These are phyloP conservation scores for Alosa alosa DNA, from an alignment of 2,113 vertebrate species.

Conservation along the genomic window DNA sequence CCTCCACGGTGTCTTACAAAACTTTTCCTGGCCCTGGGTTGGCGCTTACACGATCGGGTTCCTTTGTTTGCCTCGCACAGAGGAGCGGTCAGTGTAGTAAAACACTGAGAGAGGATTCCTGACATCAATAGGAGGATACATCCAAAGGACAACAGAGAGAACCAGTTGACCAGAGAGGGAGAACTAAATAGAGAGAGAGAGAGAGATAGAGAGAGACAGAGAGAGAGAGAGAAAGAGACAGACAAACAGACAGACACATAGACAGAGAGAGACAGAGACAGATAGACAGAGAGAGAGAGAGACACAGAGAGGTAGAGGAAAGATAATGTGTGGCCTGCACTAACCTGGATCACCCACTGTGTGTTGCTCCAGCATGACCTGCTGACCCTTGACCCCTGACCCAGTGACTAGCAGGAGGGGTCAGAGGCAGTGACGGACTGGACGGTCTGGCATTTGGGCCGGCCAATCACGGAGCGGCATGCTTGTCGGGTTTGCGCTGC, in stretches of 20 bases:
- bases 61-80: background rate
- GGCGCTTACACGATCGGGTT: background rate
- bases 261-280: no score
- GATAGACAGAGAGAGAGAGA: no score
- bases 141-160: no score
- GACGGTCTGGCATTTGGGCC: no score
- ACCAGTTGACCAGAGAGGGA: background rate
- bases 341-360: background rate
- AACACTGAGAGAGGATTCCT: background rate
- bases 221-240: no score
- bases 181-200: background rate
- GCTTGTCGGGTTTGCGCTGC: no score
- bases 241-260: no score
- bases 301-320: background rate
- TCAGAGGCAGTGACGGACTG: no score
- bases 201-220: background rate
- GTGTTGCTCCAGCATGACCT: slow-evolving; percentile 15
- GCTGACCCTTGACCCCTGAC: slow-evolving; percentile 25
- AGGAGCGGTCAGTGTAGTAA: background rate
- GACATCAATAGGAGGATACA: background rate
- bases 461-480: no score
- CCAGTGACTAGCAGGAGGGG: slow-evolving; percentile 5
- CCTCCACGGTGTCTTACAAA: background rate
- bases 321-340: slow-evolving; percentile 15
- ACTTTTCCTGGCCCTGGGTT: background rate